Evolutionary conservation across 2,888 invertebrate species (phyloP).

Genomic region (Drosophila subquinaria): DNA sequence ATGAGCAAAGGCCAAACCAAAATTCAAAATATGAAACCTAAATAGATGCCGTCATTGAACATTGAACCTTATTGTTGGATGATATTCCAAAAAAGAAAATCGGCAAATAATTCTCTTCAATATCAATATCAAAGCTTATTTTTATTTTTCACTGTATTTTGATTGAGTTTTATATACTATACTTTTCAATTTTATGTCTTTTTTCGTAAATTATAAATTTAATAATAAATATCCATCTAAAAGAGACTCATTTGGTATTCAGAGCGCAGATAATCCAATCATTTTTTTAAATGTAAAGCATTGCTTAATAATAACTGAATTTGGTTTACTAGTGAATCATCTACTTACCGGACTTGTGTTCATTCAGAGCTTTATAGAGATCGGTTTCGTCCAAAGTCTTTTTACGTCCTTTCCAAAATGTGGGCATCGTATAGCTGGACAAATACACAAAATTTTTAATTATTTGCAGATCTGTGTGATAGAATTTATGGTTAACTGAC

Average conservation of each 20-base stretch:
- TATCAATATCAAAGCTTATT: not conserved
- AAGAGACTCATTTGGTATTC: not conserved
- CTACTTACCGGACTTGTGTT: constrained; percentile 88
- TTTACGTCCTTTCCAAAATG: constrained; percentile 91
- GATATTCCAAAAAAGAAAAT: not conserved
- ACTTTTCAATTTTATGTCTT: no score
- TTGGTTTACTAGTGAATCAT: constrained; percentile 1
- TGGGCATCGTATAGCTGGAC: constrained; percentile 90
- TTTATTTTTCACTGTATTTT: no score
- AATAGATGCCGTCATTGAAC: not conserved
- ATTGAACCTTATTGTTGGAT: not conserved
- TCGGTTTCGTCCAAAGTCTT: constrained; percentile 91
- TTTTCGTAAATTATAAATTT: not conserved
- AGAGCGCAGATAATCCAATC: not conserved
- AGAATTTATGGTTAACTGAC: constrained; percentile 21
- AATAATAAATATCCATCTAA: not conserved
- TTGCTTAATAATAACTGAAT: not conserved
- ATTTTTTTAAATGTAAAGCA: not conserved
- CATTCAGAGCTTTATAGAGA: constrained; percentile 89
- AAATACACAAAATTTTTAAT: not conserved
- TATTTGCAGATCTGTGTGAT: not conserved
- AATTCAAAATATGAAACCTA: not conserved
- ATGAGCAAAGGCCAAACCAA: constrained; percentile 9
- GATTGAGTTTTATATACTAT: no score
- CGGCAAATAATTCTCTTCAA: not conserved